phyloP scores from a whole-genome alignment of 2,797 vertebrate species.

The Caiman crocodilus region DNA sequence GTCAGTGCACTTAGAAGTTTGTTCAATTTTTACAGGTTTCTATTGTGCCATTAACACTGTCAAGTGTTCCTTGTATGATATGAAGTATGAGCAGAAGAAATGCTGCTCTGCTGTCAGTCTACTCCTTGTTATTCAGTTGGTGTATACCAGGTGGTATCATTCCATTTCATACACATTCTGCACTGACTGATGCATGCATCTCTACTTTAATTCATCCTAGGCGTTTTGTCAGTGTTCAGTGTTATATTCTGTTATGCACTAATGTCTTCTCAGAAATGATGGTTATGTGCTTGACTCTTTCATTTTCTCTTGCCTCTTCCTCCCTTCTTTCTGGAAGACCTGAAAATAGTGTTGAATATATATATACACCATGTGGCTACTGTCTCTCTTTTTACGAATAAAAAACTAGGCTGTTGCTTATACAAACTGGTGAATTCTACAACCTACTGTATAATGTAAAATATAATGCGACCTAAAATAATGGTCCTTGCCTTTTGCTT shows the following conservation, averaged over 20 bases:
- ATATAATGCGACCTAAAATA: no score
- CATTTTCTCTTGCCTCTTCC: neutral
- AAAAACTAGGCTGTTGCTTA: neutral
- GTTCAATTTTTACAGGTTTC: neutral
- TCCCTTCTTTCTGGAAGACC: neutral
- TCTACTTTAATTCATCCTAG: neutral
- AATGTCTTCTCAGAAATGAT: neutral
- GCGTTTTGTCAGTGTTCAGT: neutral
- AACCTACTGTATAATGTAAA: no score
- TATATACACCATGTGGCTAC: neutral
- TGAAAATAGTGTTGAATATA: neutral
- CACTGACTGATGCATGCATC: neutral
- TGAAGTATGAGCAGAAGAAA: neutral
- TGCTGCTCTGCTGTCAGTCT: neutral
- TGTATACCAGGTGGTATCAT: neutral
- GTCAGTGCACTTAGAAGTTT: neutral
- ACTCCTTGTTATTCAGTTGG: neutral
- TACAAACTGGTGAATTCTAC: neutral
- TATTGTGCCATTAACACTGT: neutral
- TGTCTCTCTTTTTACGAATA: no score
- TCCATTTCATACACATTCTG: neutral
- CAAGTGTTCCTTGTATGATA: neutral
- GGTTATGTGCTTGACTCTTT: neutral
- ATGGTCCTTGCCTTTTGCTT: no score
- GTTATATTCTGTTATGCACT: neutral